Evolutionary conservation across 2,888 invertebrate genomes (phyloP), one percentile per base, ranked within the genome.

Genomic region (Apotomis turbidana): DNA sequence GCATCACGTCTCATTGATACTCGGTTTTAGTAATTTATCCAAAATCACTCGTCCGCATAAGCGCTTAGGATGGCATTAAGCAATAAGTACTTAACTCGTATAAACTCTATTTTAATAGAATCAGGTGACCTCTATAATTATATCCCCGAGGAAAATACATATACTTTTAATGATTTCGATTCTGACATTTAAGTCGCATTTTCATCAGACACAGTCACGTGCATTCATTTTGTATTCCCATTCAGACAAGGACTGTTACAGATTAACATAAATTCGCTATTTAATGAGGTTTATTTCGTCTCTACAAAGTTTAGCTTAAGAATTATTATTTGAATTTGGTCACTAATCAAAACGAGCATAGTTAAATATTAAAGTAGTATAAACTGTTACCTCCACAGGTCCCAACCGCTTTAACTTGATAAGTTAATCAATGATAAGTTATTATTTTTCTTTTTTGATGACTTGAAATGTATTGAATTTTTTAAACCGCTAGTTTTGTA

Each of bases 381-480:
- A 3, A 5, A 61, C 46, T 61, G 46, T 9, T 27, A 5, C 15
- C 15, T 61, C 15, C 5, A 5, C 5, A 12, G 60, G n/a, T 49
- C 46, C 12, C 46, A 27, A 46, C 27, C n/a, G 9, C 8, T n/a
- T 51, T 46, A 36, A 38, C 12, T 38, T 51, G 0, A 49, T 62
- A n/a, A n/a, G n/a, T n/a, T n/a, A 15, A n/a, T 62, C 36, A 62
- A n/a, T 27, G 10, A n/a, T 49, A 8, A 27, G 27, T 27, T 8
- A 27, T 12, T 62, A 27, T 12, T 62, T 62, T 62, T 62, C 12
- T 61, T 46, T 61, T 5, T 46, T 58, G 38, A 58, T 12, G 27
- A 27, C 27, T 27, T 57, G 10, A 36, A 10, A 36, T 27, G 55
- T 55, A 27, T 27, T 27, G 27, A 27, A 27, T 27, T 55, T 44